Percentiles rank a stretch among this genome's conserved stretches.
Evolutionary conservation across 2,113 vertebrate genomes (phyloP).

Genomic region (Saccopteryx leptura): DNA sequence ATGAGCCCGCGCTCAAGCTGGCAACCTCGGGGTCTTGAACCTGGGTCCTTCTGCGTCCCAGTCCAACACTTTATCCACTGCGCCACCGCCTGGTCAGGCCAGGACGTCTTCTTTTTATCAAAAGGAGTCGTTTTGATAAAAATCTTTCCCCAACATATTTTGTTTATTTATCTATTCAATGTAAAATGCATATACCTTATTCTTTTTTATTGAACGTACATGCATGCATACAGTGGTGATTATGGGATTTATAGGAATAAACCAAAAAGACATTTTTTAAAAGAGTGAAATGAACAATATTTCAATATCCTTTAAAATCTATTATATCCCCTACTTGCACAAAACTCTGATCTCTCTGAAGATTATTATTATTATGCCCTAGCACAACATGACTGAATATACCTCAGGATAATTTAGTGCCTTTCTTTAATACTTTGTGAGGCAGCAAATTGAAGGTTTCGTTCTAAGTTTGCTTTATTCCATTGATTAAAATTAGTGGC

Average conservation of each 20-base stretch:
- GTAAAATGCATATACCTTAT: not conserved
- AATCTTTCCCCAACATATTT: not conserved
- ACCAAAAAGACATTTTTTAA: not conserved
- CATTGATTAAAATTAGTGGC: constrained; percentile 62
- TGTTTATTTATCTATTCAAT: not conserved
- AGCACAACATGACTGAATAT: not conserved
- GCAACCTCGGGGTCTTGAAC: too few species aligned
- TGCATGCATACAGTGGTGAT: not conserved
- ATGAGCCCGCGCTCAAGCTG: too few species aligned
- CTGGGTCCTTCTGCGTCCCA: too few species aligned
- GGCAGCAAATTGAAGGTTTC: constrained; percentile 49
- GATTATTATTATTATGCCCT: not conserved
- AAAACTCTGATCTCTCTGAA: not conserved
- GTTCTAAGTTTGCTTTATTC: not conserved
- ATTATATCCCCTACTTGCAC: not conserved
- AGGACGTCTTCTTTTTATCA: not conserved
- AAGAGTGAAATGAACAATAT: not conserved
- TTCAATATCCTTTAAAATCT: not conserved
- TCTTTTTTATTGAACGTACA: not conserved
- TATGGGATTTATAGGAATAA: not conserved
- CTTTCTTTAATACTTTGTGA: not conserved
- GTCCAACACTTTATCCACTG: too few species aligned
- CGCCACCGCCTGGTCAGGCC: too few species aligned
- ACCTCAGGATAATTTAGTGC: not conserved
- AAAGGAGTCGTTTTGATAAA: not conserved